A percentile compares a stretch with the other conserved stretches of the same genome.
These are phyloP conservation scores for Eilema depressum DNA, from an alignment of 2,888 invertebrate species.

Conservation along the genomic window DNA sequence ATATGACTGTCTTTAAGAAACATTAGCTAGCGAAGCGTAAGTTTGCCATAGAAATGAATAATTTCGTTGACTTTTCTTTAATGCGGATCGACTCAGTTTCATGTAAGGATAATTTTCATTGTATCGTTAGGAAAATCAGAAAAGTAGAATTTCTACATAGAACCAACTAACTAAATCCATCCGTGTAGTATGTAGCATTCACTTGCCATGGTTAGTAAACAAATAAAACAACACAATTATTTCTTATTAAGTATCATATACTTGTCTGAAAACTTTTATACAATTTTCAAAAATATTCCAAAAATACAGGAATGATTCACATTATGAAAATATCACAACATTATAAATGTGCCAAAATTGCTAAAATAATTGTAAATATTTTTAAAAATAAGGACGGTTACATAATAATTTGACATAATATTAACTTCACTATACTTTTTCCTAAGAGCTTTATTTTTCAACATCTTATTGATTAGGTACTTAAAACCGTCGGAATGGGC, in stretches of 20 bases:
- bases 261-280: conserved; percentile 82
- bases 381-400: conserved; percentile 78
- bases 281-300: conserved; percentile 80
- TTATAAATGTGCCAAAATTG: conserved; percentile 82
- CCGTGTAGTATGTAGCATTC: too few species aligned
- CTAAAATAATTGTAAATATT: conserved; percentile 82
- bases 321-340: conserved; percentile 82
- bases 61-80: too few species aligned
- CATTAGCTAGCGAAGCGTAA: too few species aligned
- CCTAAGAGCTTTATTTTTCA: conserved; percentile 64
- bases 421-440: conserved; percentile 74
- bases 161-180: too few species aligned
- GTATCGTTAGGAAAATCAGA: too few species aligned
- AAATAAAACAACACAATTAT: conserved; percentile 55
- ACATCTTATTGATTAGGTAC: conserved; percentile 68
- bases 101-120: too few species aligned
- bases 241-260: conserved; percentile 77
- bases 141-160: too few species aligned
- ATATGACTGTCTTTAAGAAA: too few species aligned
- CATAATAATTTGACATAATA: conserved; percentile 78
- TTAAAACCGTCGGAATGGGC: conserved; percentile 52
- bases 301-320: conserved; percentile 81
- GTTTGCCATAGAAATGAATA: too few species aligned
- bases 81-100: too few species aligned
- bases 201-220: too few species aligned